Conservation (phyloP, 2,113 vertebrate genomes). For the Coryphaenoides rupestris region DNA sequence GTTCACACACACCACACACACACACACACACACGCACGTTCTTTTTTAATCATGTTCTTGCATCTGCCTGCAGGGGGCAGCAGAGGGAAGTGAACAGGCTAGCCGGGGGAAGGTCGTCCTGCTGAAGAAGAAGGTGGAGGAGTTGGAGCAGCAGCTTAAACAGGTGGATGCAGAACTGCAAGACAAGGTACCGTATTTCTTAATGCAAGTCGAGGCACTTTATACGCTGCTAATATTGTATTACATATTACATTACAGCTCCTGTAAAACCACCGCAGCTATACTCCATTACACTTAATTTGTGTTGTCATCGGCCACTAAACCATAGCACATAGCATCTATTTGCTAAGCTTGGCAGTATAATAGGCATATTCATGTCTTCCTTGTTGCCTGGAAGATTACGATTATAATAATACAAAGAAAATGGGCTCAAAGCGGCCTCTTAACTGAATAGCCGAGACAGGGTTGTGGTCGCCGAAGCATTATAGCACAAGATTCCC, state of each 20-base stretch:
- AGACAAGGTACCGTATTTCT: conserved; percentile 61
- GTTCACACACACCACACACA: background rate
- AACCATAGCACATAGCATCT: background rate
- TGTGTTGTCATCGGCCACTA: background rate
- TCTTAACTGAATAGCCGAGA: too few relatives aligned
- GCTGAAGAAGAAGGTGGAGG: conserved; percentile 83
- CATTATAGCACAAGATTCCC: too few relatives aligned
- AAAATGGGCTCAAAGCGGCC: too few relatives aligned
- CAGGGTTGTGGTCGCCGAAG: too few relatives aligned
- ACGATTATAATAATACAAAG: too few relatives aligned
- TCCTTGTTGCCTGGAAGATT: too few relatives aligned
- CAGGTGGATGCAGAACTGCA: conserved; percentile 74
- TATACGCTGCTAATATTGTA: background rate
- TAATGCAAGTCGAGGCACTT: too few relatives aligned
- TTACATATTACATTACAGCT: background rate
- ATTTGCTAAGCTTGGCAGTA: too few relatives aligned
- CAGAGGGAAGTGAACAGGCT: conserved; percentile 77
- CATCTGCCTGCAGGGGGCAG: conserved; percentile 55
- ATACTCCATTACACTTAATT: too few relatives aligned
- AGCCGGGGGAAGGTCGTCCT: conserved; percentile 83
- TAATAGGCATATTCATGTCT: too few relatives aligned
- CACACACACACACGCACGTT: conserved; percentile 6
- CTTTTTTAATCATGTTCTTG: too few relatives aligned
- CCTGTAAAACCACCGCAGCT: background rate
- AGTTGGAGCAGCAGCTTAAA: conserved; percentile 79